Percentiles rank a stretch among this genome's conserved stretches.
Conservation (phyloP, 2,113 vertebrate species). For the Trematomus loennbergii region DNA sequence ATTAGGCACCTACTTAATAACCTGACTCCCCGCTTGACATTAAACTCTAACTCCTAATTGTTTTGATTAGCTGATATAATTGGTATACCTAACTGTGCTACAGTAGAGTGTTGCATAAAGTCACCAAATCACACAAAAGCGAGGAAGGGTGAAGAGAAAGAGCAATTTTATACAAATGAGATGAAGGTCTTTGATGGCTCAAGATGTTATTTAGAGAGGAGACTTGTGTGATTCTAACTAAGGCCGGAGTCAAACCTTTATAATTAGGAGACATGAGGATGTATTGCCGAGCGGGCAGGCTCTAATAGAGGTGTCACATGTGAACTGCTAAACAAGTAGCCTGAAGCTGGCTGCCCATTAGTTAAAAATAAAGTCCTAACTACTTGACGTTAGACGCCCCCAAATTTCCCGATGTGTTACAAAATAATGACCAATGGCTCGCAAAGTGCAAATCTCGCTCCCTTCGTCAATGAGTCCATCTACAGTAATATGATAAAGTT, state of each 20-base stretch:
- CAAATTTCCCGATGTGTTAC: constrained; percentile 76
- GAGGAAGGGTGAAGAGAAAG: constrained; percentile 5
- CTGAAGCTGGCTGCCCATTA: constrained; percentile 70
- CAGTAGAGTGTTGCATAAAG: constrained; percentile 61
- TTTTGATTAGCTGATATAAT: constrained; percentile 82
- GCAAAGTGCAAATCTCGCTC: constrained; percentile 35
- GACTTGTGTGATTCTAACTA: constrained; percentile 54
- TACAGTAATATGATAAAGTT: constrained; percentile 61
- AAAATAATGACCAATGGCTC: constrained; percentile 75
- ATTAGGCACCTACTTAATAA: constrained; percentile 78
- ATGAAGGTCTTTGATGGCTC: constrained; percentile 64
- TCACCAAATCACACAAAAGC: constrained; percentile 52
- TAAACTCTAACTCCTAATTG: constrained; percentile 75
- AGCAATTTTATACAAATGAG: constrained; percentile 61
- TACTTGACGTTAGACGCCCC: constrained; percentile 63
- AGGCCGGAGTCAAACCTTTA: constrained; percentile 66
- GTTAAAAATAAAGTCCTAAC: constrained; percentile 78
- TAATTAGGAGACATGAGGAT: constrained; percentile 77
- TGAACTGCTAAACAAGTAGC: constrained; percentile 72
- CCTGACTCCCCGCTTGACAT: constrained; percentile 69
- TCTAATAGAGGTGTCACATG: constrained; percentile 80
- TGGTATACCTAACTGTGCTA: constrained; percentile 67
- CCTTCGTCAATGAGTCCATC: constrained; percentile 45
- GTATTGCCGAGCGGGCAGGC: constrained; percentile 56
- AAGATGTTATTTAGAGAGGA: constrained; percentile 70